A percentile compares a stretch with the other conserved stretches of the same genome.
Conservation (phyloP, 2,797 vertebrate genomes). For the Corythornis leucogaster region DNA sequence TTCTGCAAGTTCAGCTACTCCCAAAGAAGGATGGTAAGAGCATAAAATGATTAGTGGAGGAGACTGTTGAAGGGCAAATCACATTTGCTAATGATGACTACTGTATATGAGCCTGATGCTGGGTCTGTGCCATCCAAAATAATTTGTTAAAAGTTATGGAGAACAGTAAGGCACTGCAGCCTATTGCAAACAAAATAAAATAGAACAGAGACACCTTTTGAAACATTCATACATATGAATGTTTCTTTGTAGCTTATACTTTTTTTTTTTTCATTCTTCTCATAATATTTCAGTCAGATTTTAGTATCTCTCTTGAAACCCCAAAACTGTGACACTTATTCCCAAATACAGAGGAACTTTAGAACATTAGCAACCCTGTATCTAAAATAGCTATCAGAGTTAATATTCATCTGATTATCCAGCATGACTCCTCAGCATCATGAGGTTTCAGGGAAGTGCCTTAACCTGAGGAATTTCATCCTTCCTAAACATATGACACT, state of each 20-base stretch:
- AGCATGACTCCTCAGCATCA: background rate
- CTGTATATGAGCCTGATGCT: background rate
- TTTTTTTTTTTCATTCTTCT: background rate
- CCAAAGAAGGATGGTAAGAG: background rate
- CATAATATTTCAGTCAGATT: background rate
- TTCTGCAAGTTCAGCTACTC: constrained; percentile 21
- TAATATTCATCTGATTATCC: background rate
- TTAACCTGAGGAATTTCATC: background rate
- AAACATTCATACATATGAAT: background rate
- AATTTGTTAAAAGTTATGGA: background rate
- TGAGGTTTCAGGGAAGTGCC: background rate
- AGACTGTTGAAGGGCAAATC: constrained; percentile 45
- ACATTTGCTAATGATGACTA: background rate
- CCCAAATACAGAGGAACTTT: background rate
- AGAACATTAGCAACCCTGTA: background rate
- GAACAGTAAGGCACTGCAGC: background rate
- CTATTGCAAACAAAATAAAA: background rate
- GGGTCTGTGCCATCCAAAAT: background rate
- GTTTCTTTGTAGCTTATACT: too few species aligned
- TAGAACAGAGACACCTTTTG: background rate
- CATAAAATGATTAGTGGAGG: constrained; percentile 8
- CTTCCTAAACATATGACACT: background rate
- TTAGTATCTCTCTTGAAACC: background rate
- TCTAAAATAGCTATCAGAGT: background rate
- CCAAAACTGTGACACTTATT: background rate